phyloP scores from a whole-genome alignment of 1,140 invertebrate genomes.

The Mactra quadrangularis region DNA sequence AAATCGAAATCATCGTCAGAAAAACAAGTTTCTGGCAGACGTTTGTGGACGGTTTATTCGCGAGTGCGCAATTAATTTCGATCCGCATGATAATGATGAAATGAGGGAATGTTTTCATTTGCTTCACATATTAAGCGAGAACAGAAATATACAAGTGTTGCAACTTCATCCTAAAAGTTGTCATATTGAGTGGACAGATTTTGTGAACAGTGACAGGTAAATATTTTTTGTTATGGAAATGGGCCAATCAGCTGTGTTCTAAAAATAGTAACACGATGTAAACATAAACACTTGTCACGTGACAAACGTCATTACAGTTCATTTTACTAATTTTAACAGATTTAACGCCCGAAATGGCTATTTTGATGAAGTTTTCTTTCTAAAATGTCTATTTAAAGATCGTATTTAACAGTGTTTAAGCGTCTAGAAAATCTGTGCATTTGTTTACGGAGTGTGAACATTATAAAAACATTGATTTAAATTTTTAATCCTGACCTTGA shows the following conservation, averaged over 20 bases:
- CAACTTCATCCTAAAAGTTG: constrained; percentile 82
- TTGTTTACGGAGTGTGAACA: too few relatives aligned
- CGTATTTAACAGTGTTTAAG: too few relatives aligned
- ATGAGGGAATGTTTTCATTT: constrained; percentile 78
- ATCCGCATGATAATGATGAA: constrained; percentile 82
- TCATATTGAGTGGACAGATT: constrained; percentile 79
- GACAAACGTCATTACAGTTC: constrained; percentile 37
- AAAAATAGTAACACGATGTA: constrained; percentile 40
- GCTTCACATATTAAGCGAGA: constrained; percentile 78
- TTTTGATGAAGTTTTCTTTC: too few relatives aligned
- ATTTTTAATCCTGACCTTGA: too few relatives aligned
- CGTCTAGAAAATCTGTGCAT: too few relatives aligned
- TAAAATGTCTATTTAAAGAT: too few relatives aligned
- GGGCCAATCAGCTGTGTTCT: constrained; percentile 55
- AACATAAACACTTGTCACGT: constrained; percentile 56
- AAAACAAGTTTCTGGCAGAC: constrained; percentile 82
- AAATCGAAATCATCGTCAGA: constrained; percentile 82
- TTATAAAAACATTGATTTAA: too few relatives aligned
- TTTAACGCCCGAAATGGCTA: too few relatives aligned
- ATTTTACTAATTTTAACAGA: too few relatives aligned
- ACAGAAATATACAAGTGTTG: constrained; percentile 81
- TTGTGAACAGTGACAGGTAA: constrained; percentile 48
- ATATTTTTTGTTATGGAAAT: constrained; percentile 43
- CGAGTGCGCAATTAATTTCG: constrained; percentile 83
- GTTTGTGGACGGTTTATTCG: constrained; percentile 84